Base-by-base conservation (phyloP, 2,797 vertebrate species). In the Netta rufina region DNA sequence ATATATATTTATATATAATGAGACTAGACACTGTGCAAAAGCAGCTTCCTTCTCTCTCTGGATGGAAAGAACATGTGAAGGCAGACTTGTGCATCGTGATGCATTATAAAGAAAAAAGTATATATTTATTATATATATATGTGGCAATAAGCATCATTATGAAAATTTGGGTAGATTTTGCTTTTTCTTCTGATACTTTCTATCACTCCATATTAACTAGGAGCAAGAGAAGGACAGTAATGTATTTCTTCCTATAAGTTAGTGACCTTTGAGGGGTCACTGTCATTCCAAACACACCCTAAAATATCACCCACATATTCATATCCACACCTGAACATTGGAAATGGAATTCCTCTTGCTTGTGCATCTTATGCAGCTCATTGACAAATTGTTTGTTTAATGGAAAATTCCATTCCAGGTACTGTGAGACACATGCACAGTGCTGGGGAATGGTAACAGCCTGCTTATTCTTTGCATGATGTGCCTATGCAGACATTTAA, bases 361-460 rank as follows among this genome's bases (percentile, higher is more conserved):
- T 41, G 32, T 11, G 1, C 15, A 6, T 24, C 33, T 75, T 32
- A 32, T 32, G 24, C 43, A 87, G 25, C 24, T 94, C 25, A 47
- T 0, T 33, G 72, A 16, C 13, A 87, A 54, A 51, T 16, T 33
- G 21, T 38, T 80, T 78, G 20, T 27, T 72, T 56, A 43, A 60
- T 30, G 41, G 79, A 62, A 84, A 69, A 65, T 85, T 85, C 58
- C 41, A 78, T 36, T 57, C 57, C 65, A 70, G 33, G 7, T n/a
- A 25, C 58, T 87, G 24, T 0, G 0, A 28, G 41, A 30, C 27
- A 38, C 0, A 0, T 8, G 32, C 45, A 13, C 33, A 22, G 27
- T 13, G 36, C 20, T 53, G 54, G 13, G 19, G 22, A 80, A 38
- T 13, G 12, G 25, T 43, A 51, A 30, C 24, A 83, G 28, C 28